These are phyloP conservation scores for Chroicocephalus ridibundus DNA, from an alignment of 2,113 vertebrate genomes.

Conservation along the genomic window DNA sequence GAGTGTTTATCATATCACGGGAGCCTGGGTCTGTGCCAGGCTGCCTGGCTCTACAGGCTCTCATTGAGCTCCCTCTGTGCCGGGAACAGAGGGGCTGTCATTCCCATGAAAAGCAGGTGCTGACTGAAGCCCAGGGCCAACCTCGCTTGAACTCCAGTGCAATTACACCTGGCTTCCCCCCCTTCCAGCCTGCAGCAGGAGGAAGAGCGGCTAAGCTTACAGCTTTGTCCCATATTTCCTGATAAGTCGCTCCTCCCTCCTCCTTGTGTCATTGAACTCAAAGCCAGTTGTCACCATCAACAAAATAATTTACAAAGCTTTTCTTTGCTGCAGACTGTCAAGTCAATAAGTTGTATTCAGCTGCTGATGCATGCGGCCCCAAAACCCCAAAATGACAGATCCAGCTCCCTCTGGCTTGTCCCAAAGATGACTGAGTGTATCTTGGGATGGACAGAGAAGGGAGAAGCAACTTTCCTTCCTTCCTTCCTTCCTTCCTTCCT, in stretches of 20 bases:
- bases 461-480: neutral
- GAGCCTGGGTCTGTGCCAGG: neutral
- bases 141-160: neutral
- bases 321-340: neutral
- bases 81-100: neutral
- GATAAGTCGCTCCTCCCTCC: neutral
- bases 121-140: neutral
- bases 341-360: neutral
- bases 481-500: neutral
- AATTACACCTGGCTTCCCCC: neutral
- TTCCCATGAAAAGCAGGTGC: neutral
- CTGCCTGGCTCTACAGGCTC: neutral
- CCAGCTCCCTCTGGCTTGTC: neutral
- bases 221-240: neutral
- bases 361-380: neutral
- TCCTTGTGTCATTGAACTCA: neutral
- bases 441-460: neutral
- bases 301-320: neutral
- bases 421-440: neutral
- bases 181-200: neutral
- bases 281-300: neutral
- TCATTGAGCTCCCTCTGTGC: neutral
- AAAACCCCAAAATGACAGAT: neutral
- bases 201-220: neutral
- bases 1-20: neutral